Conservation (phyloP, 2,797 vertebrate species). For the Falco concolor region DNA sequence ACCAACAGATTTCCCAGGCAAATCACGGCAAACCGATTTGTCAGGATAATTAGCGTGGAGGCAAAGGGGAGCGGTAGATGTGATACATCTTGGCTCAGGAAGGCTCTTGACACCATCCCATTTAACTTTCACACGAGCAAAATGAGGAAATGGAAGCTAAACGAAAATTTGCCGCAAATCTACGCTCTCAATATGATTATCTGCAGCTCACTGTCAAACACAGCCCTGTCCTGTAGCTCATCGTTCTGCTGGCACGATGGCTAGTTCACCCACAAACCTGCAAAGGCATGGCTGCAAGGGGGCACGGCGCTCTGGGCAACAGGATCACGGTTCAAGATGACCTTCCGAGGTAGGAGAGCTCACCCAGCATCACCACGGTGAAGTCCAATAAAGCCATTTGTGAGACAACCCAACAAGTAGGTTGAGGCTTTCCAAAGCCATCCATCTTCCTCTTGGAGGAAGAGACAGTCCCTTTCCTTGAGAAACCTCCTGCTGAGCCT, state of each 20-base stretch:
- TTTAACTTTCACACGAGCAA: not conserved
- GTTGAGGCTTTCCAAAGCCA: not conserved
- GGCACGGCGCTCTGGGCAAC: too few species aligned
- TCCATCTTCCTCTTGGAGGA: not conserved
- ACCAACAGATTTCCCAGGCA: not conserved
- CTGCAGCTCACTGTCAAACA: not conserved
- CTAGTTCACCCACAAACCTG: not conserved
- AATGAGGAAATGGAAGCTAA: not conserved
- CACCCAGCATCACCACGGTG: not conserved
- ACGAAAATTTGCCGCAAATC: not conserved
- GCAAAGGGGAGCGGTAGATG: not conserved
- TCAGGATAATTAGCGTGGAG: conserved; percentile 3
- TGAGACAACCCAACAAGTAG: not conserved
- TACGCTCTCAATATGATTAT: not conserved
- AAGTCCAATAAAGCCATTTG: not conserved
- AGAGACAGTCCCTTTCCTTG: not conserved
- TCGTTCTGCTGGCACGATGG: not conserved
- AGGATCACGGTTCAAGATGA: not conserved
- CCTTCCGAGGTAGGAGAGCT: not conserved
- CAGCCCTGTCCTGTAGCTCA: not conserved
- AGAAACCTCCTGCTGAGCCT: not conserved
- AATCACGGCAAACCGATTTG: not conserved
- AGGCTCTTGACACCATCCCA: not conserved
- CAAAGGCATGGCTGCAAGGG: not conserved
- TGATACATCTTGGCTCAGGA: conserved; percentile 2